Evolutionary conservation across 1,140 invertebrate species (phyloP), one percentile per base, ranked within the genome.

Genomic region (Panagrolaimus sp.): DNA sequence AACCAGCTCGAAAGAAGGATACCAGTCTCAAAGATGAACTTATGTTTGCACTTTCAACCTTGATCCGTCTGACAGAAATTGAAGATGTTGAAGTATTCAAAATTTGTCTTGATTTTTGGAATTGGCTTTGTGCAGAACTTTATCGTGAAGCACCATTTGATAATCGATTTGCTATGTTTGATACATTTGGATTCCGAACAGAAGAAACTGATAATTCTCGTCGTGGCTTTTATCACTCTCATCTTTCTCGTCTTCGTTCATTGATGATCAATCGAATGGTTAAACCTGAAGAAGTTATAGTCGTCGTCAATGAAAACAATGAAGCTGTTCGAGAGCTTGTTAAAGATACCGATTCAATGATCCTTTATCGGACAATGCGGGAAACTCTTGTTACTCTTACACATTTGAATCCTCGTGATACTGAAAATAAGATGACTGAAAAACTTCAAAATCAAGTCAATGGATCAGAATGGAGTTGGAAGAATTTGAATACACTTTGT

Each of bases 211-310:
- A 83, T 8, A 80, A 85, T 4, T 83, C 86, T 4, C 81, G 89
- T 38, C 87, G 91, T 74, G 84, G 88, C 61, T 88, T 92, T 74
- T 93, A 92, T 82, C 86, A 88, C 69, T 87, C 89, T 70, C 89
- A 93, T 65, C 85, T 96, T 13, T 91, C 91, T 51, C 91, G 88
- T 84, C 90, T 98, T 14, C 87, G 96, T n/a, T 91, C 92, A 75
- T 94, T 97, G 25, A 98, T 99, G 94, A 98, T 99, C 65, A 94
- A 92, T 51, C 88, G 95, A 76, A 99, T 99, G 96, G 96, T 96
- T 0, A 98, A 98, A 84, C 96, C 96, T 0, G 96, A 99, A 85
- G 96, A 99, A 87, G 96, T 99, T 7, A 87, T 99, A n/a, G 93
- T 99, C 65, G 96, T 99, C n/a, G 96, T 99, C 85, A 99, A 98